Conservation (phyloP, 2,113 vertebrate genomes). For the Myrmecobius fasciatus region DNA sequence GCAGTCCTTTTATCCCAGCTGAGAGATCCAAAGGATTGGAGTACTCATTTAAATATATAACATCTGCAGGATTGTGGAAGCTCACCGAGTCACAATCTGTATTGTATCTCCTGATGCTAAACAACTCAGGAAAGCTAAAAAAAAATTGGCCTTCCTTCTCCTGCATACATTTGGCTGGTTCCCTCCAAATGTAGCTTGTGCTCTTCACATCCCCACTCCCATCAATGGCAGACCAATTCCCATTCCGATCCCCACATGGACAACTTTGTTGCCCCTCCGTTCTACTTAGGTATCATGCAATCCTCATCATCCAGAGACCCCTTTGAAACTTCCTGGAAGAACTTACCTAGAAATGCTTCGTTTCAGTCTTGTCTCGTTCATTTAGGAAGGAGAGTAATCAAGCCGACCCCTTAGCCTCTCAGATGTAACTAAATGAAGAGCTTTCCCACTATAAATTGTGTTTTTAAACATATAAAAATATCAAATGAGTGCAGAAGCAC, state of each 20-base stretch:
- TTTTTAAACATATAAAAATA: not conserved
- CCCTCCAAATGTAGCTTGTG: not conserved
- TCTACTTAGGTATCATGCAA: not conserved
- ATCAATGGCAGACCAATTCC: not conserved
- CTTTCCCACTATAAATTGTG: not conserved
- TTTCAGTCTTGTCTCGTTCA: not conserved
- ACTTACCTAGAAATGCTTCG: not conserved
- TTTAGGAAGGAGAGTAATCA: not conserved
- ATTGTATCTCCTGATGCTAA: not conserved
- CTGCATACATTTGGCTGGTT: not conserved
- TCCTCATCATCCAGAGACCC: not conserved
- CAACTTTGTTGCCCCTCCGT: not conserved
- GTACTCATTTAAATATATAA: not conserved
- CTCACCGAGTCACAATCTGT: not conserved
- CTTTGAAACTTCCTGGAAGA: constrained; percentile 21
- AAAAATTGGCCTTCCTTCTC: not conserved
- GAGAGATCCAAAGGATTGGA: not conserved
- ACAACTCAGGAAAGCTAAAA: not conserved
- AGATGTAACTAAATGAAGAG: not conserved
- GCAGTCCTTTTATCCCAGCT: not conserved
- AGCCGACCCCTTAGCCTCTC: not conserved
- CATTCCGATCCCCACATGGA: too few relatives aligned
- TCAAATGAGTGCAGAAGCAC: not conserved
- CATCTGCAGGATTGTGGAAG: not conserved
- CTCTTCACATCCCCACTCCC: not conserved